Base-by-base conservation (phyloP, 1,140 invertebrate genomes). In the Brachionus koreanus region DNA sequence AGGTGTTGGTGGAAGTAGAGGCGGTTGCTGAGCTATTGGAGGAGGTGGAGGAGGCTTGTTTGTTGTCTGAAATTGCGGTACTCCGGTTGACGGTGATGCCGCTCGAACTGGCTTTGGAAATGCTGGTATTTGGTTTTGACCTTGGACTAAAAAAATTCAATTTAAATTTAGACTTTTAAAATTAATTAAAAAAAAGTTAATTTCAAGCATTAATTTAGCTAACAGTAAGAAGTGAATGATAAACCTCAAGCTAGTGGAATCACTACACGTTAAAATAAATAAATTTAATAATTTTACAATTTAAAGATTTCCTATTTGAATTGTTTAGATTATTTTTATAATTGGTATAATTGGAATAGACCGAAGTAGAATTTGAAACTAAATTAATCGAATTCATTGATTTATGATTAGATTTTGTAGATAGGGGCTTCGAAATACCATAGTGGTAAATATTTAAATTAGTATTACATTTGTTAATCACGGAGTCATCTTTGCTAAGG, bases 351-450 rank as follows among this genome's bases (percentile, higher is more conserved):
- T 69, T 69, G 35, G 16, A 69, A 69, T 69, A 69, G 37, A 69
- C 65, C 37, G 65, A 69, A 69, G 12, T 69, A 69, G 33, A 39
- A 16, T 69, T 69, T 39, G 65, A 69, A 19, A 69, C 65, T 37
- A 69, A 16, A 69, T 74, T 74, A 74, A 74, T 46, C 13, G 69
- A 74, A 74, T 74, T 74, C 23, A 43, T 16, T 43, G 69, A 74
- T 46, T 74, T 43, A 74, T 74, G 29, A 74, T 74, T 74, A 33
- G 65, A 39, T 19, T 43, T 74, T 74, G 42, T 23, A 25, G 42
- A 46, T 3, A 46, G 13, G 3, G 69, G 43, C 5, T 74, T 74
- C 19, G 42, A 25, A 46, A 29, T 9, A 49, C 43, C 23, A 74
- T 74, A 43, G 25, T 74, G 23, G 23, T 74, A 29, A 25, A 74